phyloP scores from a whole-genome alignment of 2,797 vertebrate species.

The Mionectes olivaceus region DNA sequence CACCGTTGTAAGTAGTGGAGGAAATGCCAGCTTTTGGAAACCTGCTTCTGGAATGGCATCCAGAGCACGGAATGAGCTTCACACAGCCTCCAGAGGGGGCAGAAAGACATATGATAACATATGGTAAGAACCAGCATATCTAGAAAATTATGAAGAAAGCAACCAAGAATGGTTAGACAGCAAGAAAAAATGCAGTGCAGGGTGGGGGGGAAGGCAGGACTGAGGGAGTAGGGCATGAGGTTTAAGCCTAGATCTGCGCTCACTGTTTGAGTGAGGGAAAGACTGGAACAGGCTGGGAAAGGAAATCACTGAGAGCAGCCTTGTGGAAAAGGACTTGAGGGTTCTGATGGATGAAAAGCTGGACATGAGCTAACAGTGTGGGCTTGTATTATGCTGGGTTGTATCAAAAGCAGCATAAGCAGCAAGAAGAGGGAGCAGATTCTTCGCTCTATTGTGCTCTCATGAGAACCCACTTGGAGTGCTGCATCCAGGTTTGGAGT shows the following conservation, averaged over 20 bases:
- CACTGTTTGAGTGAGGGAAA: neutral
- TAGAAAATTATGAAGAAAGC: neutral
- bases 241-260: neutral
- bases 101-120: neutral
- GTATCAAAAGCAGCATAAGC: neutral
- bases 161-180: neutral
- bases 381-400: neutral
- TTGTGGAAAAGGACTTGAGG: neutral
- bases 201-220: neutral
- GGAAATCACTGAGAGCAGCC: neutral
- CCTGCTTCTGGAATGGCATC: neutral
- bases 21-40: neutral
- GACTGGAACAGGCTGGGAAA: neutral
- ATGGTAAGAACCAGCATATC: neutral
- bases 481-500: neutral
- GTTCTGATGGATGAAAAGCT: neutral
- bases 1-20: neutral
- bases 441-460: neutral
- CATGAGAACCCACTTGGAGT: fast-evolving
- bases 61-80: neutral
- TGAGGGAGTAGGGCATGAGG: too few relatives aligned
- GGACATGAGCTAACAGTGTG: neutral
- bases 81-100: neutral
- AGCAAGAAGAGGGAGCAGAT: neutral
- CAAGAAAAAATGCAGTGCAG: neutral